Conservation (phyloP, 1,140 invertebrate genomes). For the Episyrphus balteatus region DNA sequence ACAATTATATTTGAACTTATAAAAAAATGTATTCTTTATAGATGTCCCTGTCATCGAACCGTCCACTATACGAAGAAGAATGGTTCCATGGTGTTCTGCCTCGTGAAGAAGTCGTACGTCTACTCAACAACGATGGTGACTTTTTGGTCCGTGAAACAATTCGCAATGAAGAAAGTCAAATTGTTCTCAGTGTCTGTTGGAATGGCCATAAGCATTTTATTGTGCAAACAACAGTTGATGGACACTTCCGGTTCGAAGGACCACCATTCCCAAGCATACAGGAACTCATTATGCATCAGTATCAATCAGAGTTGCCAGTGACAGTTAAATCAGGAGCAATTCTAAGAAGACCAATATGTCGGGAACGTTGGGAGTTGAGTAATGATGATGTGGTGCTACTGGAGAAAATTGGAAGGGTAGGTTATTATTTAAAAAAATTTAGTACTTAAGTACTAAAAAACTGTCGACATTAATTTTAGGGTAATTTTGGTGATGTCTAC, state of each 20-base stretch:
- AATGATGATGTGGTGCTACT: slow-evolving; percentile 89
- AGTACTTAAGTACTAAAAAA: not conserved
- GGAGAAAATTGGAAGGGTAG: slow-evolving; percentile 90
- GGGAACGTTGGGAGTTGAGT: slow-evolving; percentile 93
- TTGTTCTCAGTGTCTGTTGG: slow-evolving; percentile 92
- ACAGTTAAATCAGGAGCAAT: slow-evolving; percentile 86
- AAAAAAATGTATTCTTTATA: too few species aligned
- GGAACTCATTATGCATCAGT: slow-evolving; percentile 82
- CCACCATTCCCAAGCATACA: slow-evolving; percentile 83
- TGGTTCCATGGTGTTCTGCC: slow-evolving; percentile 98
- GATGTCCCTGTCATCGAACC: slow-evolving; percentile 38
- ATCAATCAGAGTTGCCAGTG: slow-evolving; percentile 70
- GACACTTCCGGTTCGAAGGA: slow-evolving; percentile 88
- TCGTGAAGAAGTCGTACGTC: slow-evolving; percentile 85
- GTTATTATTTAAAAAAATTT: slow-evolving; percentile 11
- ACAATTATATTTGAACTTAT: too few species aligned
- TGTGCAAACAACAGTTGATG: slow-evolving; percentile 87
- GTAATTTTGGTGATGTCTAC: slow-evolving; percentile 96
- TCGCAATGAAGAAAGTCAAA: slow-evolving; percentile 83
- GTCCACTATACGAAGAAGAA: slow-evolving; percentile 72
- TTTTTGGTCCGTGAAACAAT: slow-evolving; percentile 91
- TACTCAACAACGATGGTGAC: slow-evolving; percentile 81
- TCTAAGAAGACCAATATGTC: slow-evolving; percentile 69
- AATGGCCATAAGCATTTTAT: slow-evolving; percentile 95
- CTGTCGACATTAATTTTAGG: slow-evolving; percentile 44